Base-by-base conservation (phyloP, 2,888 invertebrate species). In the Plebejus melissa region DNA sequence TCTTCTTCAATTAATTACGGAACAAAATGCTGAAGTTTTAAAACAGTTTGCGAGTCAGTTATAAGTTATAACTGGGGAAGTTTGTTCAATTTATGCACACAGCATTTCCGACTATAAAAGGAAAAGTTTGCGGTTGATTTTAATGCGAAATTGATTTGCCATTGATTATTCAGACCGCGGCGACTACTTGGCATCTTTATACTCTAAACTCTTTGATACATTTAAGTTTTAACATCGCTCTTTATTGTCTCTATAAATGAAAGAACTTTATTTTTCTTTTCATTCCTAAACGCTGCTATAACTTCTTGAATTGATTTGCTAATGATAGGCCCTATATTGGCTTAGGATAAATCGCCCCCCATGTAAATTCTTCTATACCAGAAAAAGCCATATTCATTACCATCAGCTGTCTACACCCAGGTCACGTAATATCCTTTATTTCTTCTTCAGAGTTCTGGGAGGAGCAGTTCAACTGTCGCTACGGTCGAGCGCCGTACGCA, bases 381-480 rank as follows among this genome's bases (percentile, higher is more conserved):
- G 54, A 16, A 50, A 22, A 50, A 57, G n/a, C 6, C n/a, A 1
- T 6, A 57, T 6, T 5, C 4, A 16, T 54, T 54, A 54, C 16
- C 16, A 54, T 54, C 54, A 50, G 11, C 13, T 57, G n/a, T 16
- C 57, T 57, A 22, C 22, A 22, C 22, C 22, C 38, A 38, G 0
- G n/a, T 57, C n/a, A 57, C n/a, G 57, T 57, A n/a, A 57, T 57
- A 28, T 22, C 22, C 11, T 28, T 32, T 28, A 71, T 28, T 57
- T 58, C 16, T 58, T 54, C 60, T 69, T 0, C 93, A 98, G 98
- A 98, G 90, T 98, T 98, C 88, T 98, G 98, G 98, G 99, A 99
- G 82, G 96, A 98, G 85, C 97, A 98, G 85, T 99, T 99, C 88
- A 95, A 97, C 78, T 99, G 98, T 85, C 96, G 96, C 2, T 97